Evolutionary conservation across 2,113 vertebrate species (phyloP), one percentile per base, ranked within the genome.

Genomic region (Uropsilus gracilis): DNA sequence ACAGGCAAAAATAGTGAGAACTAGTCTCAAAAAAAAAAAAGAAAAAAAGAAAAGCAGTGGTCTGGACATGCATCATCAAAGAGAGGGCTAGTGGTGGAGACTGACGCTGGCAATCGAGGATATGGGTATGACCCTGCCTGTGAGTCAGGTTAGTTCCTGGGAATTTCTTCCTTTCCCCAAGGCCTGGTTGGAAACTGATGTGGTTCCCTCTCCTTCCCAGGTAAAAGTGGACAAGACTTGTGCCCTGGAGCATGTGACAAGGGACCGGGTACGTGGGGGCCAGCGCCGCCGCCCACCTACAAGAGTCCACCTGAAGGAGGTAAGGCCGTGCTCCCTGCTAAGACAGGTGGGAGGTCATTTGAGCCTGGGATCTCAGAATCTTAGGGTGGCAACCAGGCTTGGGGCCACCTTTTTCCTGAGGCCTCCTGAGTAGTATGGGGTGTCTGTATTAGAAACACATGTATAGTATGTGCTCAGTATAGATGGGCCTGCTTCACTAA

Each of bases 251-350:
- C 99, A 99, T 0, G 98, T 99, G 57, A 99, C 99, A 22, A 98
- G 99, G 89, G 96, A 98, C 89, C 98, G 99, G 37, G 99, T 99
- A 30, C 99, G 99, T 73, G 98, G 98, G 69, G 98, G 98, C 46
- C 99, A 98, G 0, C 97, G 98, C 8, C 98, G 99, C 22, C 98
- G 99, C 73, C 99, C 99, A 2, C 99, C 99, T 4, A 99, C 99
- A 0, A 99, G 99, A 96, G 98, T 99, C 85, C 99, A 99, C 97
- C 98, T 99, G 39, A 99, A 99, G 96, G 99, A 99, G 98, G 99
- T 99, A 90, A 95, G 97, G 46, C 44, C 71, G n/a, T 63, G 7
- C 17, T 22, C 20, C 55, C 39, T 1, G 32, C 37, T 34, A 59
- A 42, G 64, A 12, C 22, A 8, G 0, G 32, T 44, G 28, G 63